Conservation (phyloP, 1,140 invertebrate species). For the Bombus fervidus region DNA sequence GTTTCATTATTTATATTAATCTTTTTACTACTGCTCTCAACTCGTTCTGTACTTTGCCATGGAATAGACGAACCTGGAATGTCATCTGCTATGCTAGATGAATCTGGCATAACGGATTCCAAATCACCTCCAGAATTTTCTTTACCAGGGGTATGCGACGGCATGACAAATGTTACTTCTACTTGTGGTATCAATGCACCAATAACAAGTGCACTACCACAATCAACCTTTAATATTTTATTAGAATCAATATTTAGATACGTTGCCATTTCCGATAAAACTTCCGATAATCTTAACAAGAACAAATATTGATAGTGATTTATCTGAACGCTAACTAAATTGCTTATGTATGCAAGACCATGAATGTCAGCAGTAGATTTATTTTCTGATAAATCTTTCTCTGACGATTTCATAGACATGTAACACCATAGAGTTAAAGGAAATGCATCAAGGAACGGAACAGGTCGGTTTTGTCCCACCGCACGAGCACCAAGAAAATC, state of each 20-base stretch:
- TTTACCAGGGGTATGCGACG: conserved; percentile 89
- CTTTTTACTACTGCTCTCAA: conserved; percentile 74
- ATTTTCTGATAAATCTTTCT: conserved; percentile 1
- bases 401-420: conserved; percentile 74
- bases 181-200: conserved; percentile 91
- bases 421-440: conserved; percentile 92
- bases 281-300: conserved; percentile 91
- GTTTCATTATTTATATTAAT: conserved; percentile 79
- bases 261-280: conserved; percentile 90
- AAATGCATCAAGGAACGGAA: conserved; percentile 95
- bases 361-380: conserved; percentile 84
- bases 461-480: conserved; percentile 87
- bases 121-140: conserved; percentile 91
- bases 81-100: conserved; percentile 90
- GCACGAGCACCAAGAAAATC: conserved; percentile 93
- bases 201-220: conserved; percentile 86
- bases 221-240: conserved; percentile 84
- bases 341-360: conserved; percentile 88
- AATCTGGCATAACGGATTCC: conserved; percentile 91
- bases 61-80: conserved; percentile 73
- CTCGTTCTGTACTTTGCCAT: conserved; percentile 68
- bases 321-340: conserved; percentile 91
- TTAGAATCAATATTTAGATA: conserved; percentile 91
- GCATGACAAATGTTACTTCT: conserved; percentile 94
- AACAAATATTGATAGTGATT: conserved; percentile 97